phyloP scores from a whole-genome alignment of 2,113 vertebrate genomes.

The Percina caprodes region DNA sequence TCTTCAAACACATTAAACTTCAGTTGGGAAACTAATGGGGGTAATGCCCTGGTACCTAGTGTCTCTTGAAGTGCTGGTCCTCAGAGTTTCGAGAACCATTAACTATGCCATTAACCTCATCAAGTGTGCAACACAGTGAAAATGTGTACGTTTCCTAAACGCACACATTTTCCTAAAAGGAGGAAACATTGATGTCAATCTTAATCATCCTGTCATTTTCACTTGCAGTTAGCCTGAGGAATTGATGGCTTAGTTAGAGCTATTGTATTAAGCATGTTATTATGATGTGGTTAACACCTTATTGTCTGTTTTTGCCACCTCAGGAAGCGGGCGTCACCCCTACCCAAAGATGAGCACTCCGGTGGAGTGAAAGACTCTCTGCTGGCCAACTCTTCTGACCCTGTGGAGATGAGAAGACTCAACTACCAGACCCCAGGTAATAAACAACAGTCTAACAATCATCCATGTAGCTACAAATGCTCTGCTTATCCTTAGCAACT shows the following conservation, averaged over 20 bases:
- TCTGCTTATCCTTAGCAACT: neutral
- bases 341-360: slow-evolving; percentile 95
- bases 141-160: slow-evolving; percentile 14
- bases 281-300: slow-evolving; percentile 12
- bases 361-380: slow-evolving; percentile 95
- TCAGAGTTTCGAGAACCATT: slow-evolving; percentile 60
- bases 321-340: slow-evolving; percentile 96
- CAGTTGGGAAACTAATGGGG: slow-evolving; percentile 65
- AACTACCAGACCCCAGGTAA: slow-evolving; percentile 99
- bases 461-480: neutral
- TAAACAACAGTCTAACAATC: neutral
- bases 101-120: slow-evolving; percentile 63
- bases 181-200: slow-evolving; percentile 29
- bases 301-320: slow-evolving; percentile 74
- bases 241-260: neutral
- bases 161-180: no score
- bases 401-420: slow-evolving; percentile 96
- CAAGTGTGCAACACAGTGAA: slow-evolving; percentile 28
- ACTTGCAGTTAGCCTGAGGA: slow-evolving; percentile 23
- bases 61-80: slow-evolving; percentile 46
- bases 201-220: slow-evolving; percentile 42
- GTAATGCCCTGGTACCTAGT: slow-evolving; percentile 40
- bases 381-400: slow-evolving; percentile 94
- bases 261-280: neutral
- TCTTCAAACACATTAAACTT: slow-evolving; percentile 74